Base-by-base conservation (phyloP, 2,797 vertebrate species). In the Schizothorax lantsangensis region DNA sequence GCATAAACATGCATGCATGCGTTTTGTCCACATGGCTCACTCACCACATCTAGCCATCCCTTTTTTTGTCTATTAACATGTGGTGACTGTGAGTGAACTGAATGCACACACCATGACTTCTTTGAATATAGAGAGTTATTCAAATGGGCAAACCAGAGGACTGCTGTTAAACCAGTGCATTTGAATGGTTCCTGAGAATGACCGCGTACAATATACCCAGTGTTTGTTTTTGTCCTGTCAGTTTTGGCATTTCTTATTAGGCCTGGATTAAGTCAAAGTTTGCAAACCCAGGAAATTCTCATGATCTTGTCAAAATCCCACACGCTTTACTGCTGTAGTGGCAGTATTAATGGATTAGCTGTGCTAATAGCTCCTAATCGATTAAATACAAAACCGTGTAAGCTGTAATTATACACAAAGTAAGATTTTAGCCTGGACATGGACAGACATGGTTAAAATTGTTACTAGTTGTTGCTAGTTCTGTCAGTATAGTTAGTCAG, bases 141-240 rank as follows among this genome's bases (percentile, higher is more conserved):
- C 79, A 86, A 86, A 86, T 81, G 4, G 17, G 8, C 49, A 85
- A 79, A 72, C 84, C 84, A 85, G 74, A 79, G 14, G 43, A 62
- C 9, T 88, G 88, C 89, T 88, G 88, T 74, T 79, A 40, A 79
- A 57, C 45, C 69, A 71, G 77, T 81, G 68, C 26, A 89, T 87
- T 86, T 86, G 71, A 66, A 86, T 75, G 69, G 38, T 80, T 81
- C 49, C 66, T 36, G 9, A 30, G 23, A 40, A 78, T 84, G 45
- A 69, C 15, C 0, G 64, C 23, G n/a, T 59, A 62, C n/a, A 19
- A 47, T n/a, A 38, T 23, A 59, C n/a, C 12, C 14, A 10, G 14
- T 2, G 1, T 86, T 62, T 80, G 68, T 80, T 69, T 74, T 68
- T 21, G 62, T 21, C 23, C 43, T 36, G 15, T 52, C 19, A 38